Conservation (phyloP, 2,113 vertebrate genomes). For the Bostrychus sinensis region DNA sequence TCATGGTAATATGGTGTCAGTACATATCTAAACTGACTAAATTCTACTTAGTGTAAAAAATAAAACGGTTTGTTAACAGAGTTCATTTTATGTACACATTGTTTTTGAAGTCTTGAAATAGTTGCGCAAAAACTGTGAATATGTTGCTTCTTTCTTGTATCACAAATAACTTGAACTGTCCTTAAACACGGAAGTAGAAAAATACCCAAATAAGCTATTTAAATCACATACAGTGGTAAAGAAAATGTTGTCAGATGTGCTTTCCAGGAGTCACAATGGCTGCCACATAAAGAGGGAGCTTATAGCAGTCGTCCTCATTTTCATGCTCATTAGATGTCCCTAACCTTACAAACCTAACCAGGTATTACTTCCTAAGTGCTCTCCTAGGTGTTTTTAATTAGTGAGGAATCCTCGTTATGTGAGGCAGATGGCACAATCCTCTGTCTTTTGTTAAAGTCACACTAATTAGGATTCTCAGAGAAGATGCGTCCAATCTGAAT, state of each 20-base stretch:
- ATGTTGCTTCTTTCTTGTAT: background rate
- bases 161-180: background rate
- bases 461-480: conserved; percentile 91
- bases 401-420: conserved; percentile 83
- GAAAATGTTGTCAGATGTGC: conserved; percentile 23
- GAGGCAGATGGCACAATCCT: conserved; percentile 88
- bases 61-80: no score
- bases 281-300: conserved; percentile 34
- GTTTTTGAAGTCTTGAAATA: no score
- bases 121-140: no score
- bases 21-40: no score
- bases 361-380: conserved; percentile 82
- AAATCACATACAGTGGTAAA: background rate
- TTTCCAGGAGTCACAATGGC: conserved; percentile 21
- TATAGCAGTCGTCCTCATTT: conserved; percentile 47
- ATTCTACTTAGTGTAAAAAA: no score
- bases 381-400: conserved; percentile 89
- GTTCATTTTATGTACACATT: no score
- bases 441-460: conserved; percentile 87
- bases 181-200: background rate
- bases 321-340: conserved; percentile 69
- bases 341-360: conserved; percentile 70
- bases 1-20: no score
- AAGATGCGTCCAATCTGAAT: conserved; percentile 82
- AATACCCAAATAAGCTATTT: background rate